Evolutionary conservation across 2,797 vertebrate genomes (phyloP).

Genomic region (Acanthurus leucopareius): DNA sequence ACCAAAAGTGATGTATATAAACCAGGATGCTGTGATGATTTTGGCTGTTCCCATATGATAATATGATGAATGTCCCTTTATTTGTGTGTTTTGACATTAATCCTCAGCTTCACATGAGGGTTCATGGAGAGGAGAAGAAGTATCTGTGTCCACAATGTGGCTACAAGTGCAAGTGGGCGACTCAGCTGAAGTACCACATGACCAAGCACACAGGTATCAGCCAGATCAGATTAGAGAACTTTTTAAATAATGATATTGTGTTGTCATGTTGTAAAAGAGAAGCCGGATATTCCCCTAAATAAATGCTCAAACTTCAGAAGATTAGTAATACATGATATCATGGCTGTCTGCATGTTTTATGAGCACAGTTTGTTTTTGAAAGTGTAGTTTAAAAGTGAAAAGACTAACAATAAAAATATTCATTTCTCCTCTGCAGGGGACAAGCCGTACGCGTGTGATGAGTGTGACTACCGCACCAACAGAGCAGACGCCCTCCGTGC

Average conservation of each 20-base stretch:
- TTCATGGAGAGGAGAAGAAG: slow-evolving; percentile 96
- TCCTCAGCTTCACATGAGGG: slow-evolving; percentile 95
- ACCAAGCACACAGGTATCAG: slow-evolving; percentile 94
- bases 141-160: slow-evolving; percentile 97
- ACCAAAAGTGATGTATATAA: too few species aligned
- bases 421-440: slow-evolving; percentile 83
- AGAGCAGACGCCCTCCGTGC: slow-evolving; percentile 92
- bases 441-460: slow-evolving; percentile 91
- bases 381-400: background rate
- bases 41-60: background rate
- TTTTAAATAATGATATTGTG: background rate
- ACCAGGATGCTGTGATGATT: too few species aligned
- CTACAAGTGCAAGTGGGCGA: slow-evolving; percentile 99
- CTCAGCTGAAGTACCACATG: slow-evolving; percentile 99
- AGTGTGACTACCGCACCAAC: slow-evolving; percentile 96
- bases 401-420: background rate
- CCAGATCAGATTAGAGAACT: background rate
- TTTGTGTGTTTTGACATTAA: background rate
- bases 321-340: background rate
- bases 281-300: background rate
- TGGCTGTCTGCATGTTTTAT: too few species aligned
- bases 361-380: background rate
- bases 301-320: too few species aligned
- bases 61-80: background rate
- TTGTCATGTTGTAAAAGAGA: background rate